Base-by-base conservation (phyloP, 2,797 vertebrate species). In the Kryptopterus vitreolus region DNA sequence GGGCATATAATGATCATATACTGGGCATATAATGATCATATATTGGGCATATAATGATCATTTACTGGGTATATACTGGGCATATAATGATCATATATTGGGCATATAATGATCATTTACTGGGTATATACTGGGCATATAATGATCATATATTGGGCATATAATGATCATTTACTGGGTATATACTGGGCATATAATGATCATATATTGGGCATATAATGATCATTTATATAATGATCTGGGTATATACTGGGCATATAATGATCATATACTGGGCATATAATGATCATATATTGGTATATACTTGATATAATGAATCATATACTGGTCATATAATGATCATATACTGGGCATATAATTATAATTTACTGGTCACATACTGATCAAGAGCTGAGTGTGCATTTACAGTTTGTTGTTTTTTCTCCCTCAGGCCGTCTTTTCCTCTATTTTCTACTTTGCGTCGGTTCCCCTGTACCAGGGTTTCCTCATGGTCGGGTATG, bases 401-500 rank as follows among this genome's bases (percentile, higher is more conserved):
- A 72, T 79, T 31, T 9, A 35, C 22, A 33, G 1, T 15, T 65
- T 43, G 16, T 43, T 2, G 76, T n/a, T 84, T 43, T 76, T n/a
- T 84, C 26, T 69, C n/a, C 10, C 33, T 15, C 88, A 98, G 97
- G 97, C 98, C 2, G 96, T 99, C 31, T 99, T 99, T 90, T 99
- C 97, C 48, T 99, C 97, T 16, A 91, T 99, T 83, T 99, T 99
- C 94, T 99, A 95, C 91, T 99, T 99, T 80, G 97, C 97, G 22
- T 99, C 98, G 0, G 96, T 99, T 83, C 96, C 98, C 24, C 90
- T 99, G 88, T 99, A 99, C 93, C 98, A 99, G 92, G 98, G 98
- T 33, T 98, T 99, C 92, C 96, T 99, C 89, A 98, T 98, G 97
- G 98, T 99, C 13, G 98, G 97, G 97, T 99, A 93, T 84, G 95